Evolutionary conservation across 2,888 invertebrate species (phyloP).

Genomic region (Falcaria lacertinaria): DNA sequence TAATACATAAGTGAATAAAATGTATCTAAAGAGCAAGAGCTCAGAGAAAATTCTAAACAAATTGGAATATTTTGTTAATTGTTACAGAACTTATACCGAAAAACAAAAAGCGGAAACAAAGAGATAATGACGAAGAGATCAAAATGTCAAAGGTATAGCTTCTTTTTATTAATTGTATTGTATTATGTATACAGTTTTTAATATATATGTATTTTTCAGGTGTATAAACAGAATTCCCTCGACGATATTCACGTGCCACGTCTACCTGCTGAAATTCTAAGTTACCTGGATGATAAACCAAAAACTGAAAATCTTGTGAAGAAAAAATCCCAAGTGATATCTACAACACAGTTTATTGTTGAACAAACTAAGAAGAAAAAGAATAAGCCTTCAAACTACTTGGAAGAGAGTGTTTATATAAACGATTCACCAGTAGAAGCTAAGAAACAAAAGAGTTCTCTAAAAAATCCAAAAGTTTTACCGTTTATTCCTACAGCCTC

Average conservation of each 20-base stretch:
- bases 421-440: slow-evolving; percentile 37
- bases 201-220: slow-evolving; percentile 26
- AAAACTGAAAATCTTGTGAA: slow-evolving; percentile 17
- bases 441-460: slow-evolving; percentile 31
- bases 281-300: slow-evolving; percentile 51
- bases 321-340: slow-evolving; percentile 36
- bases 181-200: too few relatives aligned
- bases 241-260: slow-evolving; percentile 51
- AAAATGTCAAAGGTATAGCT: slow-evolving; percentile 41
- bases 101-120: slow-evolving; percentile 53
- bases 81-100: slow-evolving; percentile 20
- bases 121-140: slow-evolving; percentile 42
- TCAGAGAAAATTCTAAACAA: too few relatives aligned
- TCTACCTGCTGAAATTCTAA: slow-evolving; percentile 49
- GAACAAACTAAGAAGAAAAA: slow-evolving; percentile 45
- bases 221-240: slow-evolving; percentile 43
- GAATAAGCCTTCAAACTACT: slow-evolving; percentile 62
- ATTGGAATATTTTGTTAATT: too few relatives aligned
- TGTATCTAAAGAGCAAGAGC: too few relatives aligned
- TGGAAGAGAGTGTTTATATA: slow-evolving; percentile 67
- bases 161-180: slow-evolving; percentile 4
- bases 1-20: too few relatives aligned
- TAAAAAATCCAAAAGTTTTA: slow-evolving; percentile 54
- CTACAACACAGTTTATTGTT: slow-evolving; percentile 58
- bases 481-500: slow-evolving; percentile 62